phyloP scores from a whole-genome alignment of 2,888 invertebrate genomes.

The Tenthredo notha region DNA sequence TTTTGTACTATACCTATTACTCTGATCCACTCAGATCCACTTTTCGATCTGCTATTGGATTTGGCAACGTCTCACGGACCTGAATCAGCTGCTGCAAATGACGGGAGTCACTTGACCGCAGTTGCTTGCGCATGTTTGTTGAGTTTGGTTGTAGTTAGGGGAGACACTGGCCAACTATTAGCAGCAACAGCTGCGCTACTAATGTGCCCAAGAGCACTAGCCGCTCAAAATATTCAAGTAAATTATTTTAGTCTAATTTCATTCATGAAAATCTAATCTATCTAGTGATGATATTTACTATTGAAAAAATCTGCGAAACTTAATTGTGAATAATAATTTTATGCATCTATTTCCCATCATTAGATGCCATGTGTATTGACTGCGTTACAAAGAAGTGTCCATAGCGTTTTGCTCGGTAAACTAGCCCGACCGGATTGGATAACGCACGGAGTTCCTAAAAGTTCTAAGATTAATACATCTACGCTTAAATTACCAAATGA shows the following conservation, averaged over 20 bases:
- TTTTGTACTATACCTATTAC: slow-evolving; percentile 35
- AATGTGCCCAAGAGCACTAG: slow-evolving; percentile 90
- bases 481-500: slow-evolving; percentile 80
- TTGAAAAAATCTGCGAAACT: neutral
- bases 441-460: slow-evolving; percentile 91
- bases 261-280: neutral
- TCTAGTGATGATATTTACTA: neutral
- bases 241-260: slow-evolving; percentile 54
- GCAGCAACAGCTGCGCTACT: slow-evolving; percentile 92
- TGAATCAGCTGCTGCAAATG: slow-evolving; percentile 81
- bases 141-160: slow-evolving; percentile 94
- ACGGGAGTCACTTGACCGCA: slow-evolving; percentile 88
- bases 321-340: slow-evolving; percentile 46
- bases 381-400: slow-evolving; percentile 92
- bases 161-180: slow-evolving; percentile 94
- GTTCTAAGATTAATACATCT: slow-evolving; percentile 86
- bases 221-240: slow-evolving; percentile 90
- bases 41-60: slow-evolving; percentile 92
- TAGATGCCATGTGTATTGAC: slow-evolving; percentile 92
- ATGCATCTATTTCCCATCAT: slow-evolving; percentile 64
- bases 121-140: slow-evolving; percentile 95
- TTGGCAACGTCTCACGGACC: slow-evolving; percentile 87
- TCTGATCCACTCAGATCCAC: slow-evolving; percentile 84
- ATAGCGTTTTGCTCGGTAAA: slow-evolving; percentile 92
- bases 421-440: slow-evolving; percentile 93